Percentiles rank a stretch among this genome's conserved stretches.
Conservation (phyloP, 2,797 vertebrate species). For the Acanthopagrus latus region DNA sequence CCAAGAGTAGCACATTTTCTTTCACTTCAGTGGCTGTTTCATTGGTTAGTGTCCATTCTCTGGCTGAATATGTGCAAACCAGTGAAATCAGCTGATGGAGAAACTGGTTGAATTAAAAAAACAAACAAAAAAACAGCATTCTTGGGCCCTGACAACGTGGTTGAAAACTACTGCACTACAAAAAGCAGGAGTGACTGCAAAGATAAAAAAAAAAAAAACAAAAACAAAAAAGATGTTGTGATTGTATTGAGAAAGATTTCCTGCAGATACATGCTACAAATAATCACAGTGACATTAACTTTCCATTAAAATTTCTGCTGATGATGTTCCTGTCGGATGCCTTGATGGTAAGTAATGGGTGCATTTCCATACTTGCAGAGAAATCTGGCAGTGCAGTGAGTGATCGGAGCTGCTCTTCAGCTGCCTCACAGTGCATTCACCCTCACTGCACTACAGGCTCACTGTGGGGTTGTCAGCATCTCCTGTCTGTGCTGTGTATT, state of each 20-base stretch:
- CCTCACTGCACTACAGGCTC: constrained; percentile 60
- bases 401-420: constrained; percentile 60
- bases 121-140: not conserved
- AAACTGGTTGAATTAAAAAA: constrained; percentile 3
- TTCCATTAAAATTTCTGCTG: constrained; percentile 67
- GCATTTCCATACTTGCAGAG: constrained; percentile 64
- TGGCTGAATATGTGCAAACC: constrained; percentile 56
- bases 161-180: constrained; percentile 58
- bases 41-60: constrained; percentile 22
- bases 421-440: constrained; percentile 62
- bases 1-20: constrained; percentile 38
- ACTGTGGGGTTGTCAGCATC: constrained; percentile 48
- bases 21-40: constrained; percentile 6
- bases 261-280: constrained; percentile 82
- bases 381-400: constrained; percentile 61
- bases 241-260: constrained; percentile 63
- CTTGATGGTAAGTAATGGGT: constrained; percentile 60
- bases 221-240: constrained; percentile 20
- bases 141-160: constrained; percentile 43
- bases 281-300: constrained; percentile 85
- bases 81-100: constrained; percentile 23
- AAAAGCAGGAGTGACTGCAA: constrained; percentile 57
- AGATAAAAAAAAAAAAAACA: constrained; percentile 11
- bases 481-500: constrained; percentile 28
- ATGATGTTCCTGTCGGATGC: constrained; percentile 58